Evolutionary conservation across 2,113 vertebrate genomes (phyloP).

Genomic region (Cairina moschata): DNA sequence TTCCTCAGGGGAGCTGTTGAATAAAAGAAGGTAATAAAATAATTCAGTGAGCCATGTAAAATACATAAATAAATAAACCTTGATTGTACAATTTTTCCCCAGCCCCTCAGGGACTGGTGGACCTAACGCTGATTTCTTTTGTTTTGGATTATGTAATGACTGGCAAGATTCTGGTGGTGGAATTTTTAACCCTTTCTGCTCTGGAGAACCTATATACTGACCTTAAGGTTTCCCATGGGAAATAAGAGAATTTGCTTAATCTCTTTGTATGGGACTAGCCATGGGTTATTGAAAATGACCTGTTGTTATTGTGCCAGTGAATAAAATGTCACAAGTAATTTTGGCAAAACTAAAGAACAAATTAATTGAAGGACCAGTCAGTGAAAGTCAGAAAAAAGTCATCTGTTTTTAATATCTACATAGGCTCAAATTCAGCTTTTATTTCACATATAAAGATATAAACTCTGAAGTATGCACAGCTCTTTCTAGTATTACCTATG

Average conservation of each 20-base stretch:
- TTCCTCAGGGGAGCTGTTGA: not conserved
- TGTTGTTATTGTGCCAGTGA: slow-evolving; percentile 45
- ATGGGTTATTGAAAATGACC: slow-evolving; percentile 63
- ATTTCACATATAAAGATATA: slow-evolving; percentile 14
- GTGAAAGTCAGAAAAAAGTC: slow-evolving; percentile 38
- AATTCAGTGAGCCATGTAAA: not conserved
- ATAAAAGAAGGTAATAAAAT: not conserved
- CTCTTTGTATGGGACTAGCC: slow-evolving; percentile 49
- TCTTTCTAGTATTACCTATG: not conserved
- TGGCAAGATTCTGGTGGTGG: not conserved
- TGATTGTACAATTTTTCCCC: not conserved
- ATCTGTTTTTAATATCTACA: slow-evolving; percentile 59
- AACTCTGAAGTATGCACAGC: not conserved
- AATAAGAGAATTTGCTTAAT: slow-evolving; percentile 52
- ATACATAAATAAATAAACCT: not conserved
- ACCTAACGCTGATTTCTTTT: slow-evolving; percentile 33
- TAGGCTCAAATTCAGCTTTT: slow-evolving; percentile 35
- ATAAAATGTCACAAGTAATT: slow-evolving; percentile 63
- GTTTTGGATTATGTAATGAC: not conserved
- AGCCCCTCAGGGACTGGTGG: not conserved
- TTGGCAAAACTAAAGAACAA: slow-evolving; percentile 48
- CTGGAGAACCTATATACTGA: not conserved
- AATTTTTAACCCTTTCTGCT: slow-evolving; percentile 62
- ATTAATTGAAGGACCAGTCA: slow-evolving; percentile 49
- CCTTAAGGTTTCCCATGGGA: not conserved